These are phyloP conservation scores for Litocranius walleri DNA, from an alignment of 2,113 vertebrate genomes.

Conservation along the genomic window DNA sequence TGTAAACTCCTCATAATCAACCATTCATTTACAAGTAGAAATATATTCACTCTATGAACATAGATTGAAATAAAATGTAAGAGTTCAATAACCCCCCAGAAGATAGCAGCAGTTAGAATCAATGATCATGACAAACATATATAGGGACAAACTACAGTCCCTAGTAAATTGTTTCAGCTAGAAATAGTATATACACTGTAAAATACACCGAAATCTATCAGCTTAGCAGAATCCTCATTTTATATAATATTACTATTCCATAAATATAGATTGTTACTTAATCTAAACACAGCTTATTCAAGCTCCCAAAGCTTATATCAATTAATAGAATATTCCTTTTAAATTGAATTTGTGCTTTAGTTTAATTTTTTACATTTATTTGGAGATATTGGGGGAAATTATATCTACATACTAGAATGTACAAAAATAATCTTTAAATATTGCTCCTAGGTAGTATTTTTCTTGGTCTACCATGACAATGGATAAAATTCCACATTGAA, in stretches of 20 bases:
- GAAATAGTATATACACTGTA: not conserved
- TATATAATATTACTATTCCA: not conserved
- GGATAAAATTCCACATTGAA: not conserved
- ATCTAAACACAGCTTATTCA: not conserved
- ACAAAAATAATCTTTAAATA: not conserved
- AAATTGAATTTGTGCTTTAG: not conserved
- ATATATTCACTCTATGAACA: constrained; percentile 36
- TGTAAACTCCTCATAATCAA: not conserved
- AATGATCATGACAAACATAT: not conserved
- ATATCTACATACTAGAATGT: not conserved
- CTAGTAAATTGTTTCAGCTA: not conserved
- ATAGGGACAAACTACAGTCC: not conserved
- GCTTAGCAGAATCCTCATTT: not conserved
- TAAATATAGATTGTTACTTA: not conserved
- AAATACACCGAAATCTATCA: not conserved
- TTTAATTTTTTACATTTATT: not conserved
- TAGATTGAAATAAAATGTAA: constrained; percentile 3
- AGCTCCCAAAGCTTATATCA: not conserved
- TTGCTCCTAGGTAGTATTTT: not conserved
- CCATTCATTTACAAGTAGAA: not conserved
- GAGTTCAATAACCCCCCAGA: not conserved
- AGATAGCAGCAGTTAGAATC: not conserved
- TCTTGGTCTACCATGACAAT: not conserved
- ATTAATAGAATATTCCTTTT: not conserved
- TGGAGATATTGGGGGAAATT: not conserved